Evolutionary conservation across 2,113 vertebrate species (phyloP).

Genomic region (Nycticebus coucang): DNA sequence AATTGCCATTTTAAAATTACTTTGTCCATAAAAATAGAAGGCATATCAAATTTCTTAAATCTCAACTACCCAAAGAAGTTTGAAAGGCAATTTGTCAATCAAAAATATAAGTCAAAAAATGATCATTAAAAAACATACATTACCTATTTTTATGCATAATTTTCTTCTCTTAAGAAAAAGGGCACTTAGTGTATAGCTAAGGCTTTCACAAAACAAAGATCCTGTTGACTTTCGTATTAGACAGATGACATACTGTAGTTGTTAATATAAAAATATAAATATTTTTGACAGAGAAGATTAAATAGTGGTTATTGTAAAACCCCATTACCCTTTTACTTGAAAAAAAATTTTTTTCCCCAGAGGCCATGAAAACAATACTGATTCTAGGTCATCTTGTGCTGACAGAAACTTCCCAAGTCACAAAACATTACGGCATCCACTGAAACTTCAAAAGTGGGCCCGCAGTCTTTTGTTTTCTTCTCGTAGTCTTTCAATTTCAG

Average conservation of each 20-base stretch:
- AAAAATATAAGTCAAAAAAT: constrained; percentile 66
- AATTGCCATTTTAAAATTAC: constrained; percentile 51
- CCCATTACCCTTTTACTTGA: constrained; percentile 19
- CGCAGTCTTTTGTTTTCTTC: constrained; percentile 95
- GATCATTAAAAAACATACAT: constrained; percentile 69
- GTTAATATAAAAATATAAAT: constrained; percentile 76
- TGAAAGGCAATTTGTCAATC: constrained; percentile 67
- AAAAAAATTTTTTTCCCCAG: constrained; percentile 26
- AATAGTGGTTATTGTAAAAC: constrained; percentile 65
- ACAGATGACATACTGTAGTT: constrained; percentile 48
- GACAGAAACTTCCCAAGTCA: constrained; percentile 63
- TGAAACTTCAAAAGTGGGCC: constrained; percentile 91
- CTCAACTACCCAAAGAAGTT: constrained; percentile 46
- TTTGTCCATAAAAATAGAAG: constrained; percentile 75
- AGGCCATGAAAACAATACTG: constrained; percentile 71
- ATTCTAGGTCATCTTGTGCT: constrained; percentile 66
- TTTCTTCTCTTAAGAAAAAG: constrained; percentile 81
- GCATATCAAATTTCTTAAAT: constrained; percentile 72
- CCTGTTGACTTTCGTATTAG: constrained; percentile 63
- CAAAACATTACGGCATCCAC: constrained; percentile 54
- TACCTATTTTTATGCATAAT: constrained; percentile 69
- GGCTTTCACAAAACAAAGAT: constrained; percentile 62
- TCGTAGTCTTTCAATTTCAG: constrained; percentile 94
- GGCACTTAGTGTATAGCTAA: constrained; percentile 83
- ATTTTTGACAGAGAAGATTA: constrained; percentile 69